A percentile compares a stretch with the other conserved stretches of the same genome.
Conservation (phyloP, 2,797 vertebrate genomes). For the Hemibagrus guttatus region DNA sequence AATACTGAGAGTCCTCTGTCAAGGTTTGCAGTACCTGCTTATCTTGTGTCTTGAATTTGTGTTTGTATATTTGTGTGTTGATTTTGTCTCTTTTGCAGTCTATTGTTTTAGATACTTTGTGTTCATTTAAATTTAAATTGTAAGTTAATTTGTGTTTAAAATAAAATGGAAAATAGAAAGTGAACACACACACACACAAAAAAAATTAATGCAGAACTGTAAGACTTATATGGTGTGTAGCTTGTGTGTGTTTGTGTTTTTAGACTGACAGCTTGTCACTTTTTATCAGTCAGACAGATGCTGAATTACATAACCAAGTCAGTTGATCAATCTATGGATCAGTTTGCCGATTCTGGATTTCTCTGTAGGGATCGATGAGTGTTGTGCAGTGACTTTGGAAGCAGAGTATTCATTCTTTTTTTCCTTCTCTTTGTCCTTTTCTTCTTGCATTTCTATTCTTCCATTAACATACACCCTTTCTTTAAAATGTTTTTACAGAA, state of each 20-base stretch:
- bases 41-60: not conserved
- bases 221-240: not conserved
- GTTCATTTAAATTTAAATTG: too few species aligned
- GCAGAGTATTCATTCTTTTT: not conserved
- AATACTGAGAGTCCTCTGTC: not conserved
- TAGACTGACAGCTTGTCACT: not conserved
- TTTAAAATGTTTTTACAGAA: not conserved
- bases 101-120: not conserved
- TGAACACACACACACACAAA: not conserved
- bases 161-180: not conserved
- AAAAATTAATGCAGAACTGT: not conserved
- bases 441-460: not conserved
- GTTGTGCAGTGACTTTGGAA: not conserved
- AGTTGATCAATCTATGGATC: conserved; percentile 11
- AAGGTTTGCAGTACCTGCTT: not conserved
- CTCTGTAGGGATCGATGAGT: not conserved
- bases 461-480: not conserved
- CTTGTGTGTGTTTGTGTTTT: not conserved
- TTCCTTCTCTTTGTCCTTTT: not conserved
- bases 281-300: not conserved
- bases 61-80: not conserved
- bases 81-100: conserved; percentile 2
- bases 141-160: not conserved
- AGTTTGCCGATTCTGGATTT: not conserved
- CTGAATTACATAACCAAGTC: not conserved